Conservation (phyloP, 1,140 invertebrate genomes). For the Anastrepha obliqua region DNA sequence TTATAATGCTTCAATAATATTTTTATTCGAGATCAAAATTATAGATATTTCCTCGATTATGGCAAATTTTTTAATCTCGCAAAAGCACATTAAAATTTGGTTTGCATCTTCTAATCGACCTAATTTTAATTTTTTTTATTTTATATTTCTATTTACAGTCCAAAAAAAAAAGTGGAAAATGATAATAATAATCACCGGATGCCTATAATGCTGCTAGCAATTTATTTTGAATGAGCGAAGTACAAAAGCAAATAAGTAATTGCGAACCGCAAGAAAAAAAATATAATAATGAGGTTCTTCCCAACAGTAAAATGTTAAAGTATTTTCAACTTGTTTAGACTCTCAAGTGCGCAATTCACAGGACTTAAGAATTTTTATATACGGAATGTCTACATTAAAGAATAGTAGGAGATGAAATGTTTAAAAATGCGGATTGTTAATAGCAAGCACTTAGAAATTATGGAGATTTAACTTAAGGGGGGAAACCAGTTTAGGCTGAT, state of each 20-base stretch:
- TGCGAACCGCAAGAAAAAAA: background rate
- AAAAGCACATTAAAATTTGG: too few species aligned
- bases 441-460: too few species aligned
- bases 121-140: background rate
- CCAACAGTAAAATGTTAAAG: background rate
- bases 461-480: too few species aligned
- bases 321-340: too few species aligned
- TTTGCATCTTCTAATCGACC: background rate
- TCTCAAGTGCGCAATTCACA: too few species aligned
- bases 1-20: background rate
- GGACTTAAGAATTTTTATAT: too few species aligned
- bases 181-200: slow-evolving; percentile 20
- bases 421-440: too few species aligned
- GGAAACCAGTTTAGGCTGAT: too few species aligned
- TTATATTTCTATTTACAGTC: background rate
- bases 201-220: background rate
- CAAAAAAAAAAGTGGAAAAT: background rate
- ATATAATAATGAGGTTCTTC: background rate
- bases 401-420: too few species aligned
- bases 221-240: background rate
- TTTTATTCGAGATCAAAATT: background rate
- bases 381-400: too few species aligned
- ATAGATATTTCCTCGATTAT: too few species aligned
- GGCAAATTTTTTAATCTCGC: too few species aligned
- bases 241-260: background rate